Conservation (phyloP, 1,140 invertebrate species). For the Papilio xuthus region DNA sequence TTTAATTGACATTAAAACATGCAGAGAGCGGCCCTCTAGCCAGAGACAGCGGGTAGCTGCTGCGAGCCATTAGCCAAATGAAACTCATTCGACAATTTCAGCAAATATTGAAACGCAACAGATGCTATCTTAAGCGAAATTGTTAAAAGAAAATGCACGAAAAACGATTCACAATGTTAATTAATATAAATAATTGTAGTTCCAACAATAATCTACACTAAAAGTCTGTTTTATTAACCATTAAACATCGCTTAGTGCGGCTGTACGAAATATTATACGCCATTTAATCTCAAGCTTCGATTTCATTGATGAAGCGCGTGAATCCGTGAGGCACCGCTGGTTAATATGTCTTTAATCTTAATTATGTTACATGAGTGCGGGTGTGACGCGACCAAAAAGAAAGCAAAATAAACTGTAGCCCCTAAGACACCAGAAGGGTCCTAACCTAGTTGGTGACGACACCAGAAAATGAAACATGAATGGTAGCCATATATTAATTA, state of each 20-base stretch:
- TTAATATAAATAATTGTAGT: not conserved
- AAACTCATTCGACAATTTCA: not conserved
- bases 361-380: too few species aligned
- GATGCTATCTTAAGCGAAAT: not conserved
- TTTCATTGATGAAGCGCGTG: not conserved
- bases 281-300: too few species aligned
- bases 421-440: too few species aligned
- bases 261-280: not conserved
- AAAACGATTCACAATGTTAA: not conserved
- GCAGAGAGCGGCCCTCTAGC: not conserved
- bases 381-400: too few species aligned
- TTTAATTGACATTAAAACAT: slow-evolving; percentile 12
- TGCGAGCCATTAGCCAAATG: slow-evolving; percentile 11
- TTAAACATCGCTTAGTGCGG: not conserved
- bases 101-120: slow-evolving; percentile 11
- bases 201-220: not conserved
- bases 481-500: too few species aligned
- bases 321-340: too few species aligned
- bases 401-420: too few species aligned
- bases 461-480: too few species aligned
- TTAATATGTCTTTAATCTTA: too few species aligned
- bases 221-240: not conserved
- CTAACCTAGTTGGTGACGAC: too few species aligned
- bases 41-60: not conserved
- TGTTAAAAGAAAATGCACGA: not conserved